Conservation (phyloP, 2,113 vertebrate species). For the Pachyramphus minor region DNA sequence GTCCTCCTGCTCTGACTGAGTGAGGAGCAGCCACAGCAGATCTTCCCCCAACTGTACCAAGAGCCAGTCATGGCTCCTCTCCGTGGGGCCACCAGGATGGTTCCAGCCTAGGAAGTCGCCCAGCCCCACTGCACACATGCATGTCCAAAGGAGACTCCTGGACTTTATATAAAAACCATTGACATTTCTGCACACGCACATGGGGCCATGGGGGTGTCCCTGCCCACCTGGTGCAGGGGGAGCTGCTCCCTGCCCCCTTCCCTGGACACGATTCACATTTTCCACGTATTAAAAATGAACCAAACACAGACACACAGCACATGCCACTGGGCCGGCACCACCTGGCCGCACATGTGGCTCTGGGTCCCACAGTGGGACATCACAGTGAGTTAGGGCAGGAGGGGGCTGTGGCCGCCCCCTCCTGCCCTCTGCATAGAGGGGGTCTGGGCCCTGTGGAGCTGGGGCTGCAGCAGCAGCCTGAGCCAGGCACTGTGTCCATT, state of each 20-base stretch:
- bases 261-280: slow-evolving; percentile 48
- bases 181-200: background rate
- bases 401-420: background rate
- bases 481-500: background rate
- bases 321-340: background rate
- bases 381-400: background rate
- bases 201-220: rapidly evolving
- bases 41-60: rapidly evolving
- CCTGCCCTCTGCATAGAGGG: slow-evolving; percentile 39
- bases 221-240: rapidly evolving
- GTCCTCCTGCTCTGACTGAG: rapidly evolving
- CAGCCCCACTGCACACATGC: background rate
- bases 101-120: background rate
- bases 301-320: slow-evolving; percentile 40
- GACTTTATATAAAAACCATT: slow-evolving; percentile 61
- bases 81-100: rapidly evolving
- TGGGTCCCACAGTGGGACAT: background rate
- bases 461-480: rapidly evolving
- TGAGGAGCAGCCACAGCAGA: background rate
- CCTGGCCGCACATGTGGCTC: background rate
- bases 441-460: background rate
- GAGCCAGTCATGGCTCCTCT: rapidly evolving
- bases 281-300: background rate
- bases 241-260: background rate
- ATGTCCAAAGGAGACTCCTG: background rate